Evolutionary conservation across 2,888 invertebrate species (phyloP), one percentile per base, ranked within the genome.

Genomic region (Cyrtodaria siliqua): DNA sequence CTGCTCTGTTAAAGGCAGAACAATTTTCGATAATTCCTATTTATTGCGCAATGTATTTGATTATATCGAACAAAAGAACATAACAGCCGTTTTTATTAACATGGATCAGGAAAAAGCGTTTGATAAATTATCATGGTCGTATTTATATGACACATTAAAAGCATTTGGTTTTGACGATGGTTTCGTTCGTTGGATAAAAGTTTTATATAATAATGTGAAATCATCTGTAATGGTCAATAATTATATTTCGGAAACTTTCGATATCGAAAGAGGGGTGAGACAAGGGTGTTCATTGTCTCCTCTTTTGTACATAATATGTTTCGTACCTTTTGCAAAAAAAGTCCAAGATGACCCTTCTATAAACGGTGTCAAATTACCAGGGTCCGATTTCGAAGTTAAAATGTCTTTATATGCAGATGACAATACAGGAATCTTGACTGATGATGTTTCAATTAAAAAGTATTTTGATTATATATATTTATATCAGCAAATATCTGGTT

Each of bases 21-120:
- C 81, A 16, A 85, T 83, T 29, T 72, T 79, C 57, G 84, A 84
- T 47, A 85, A 83, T 61, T 52, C 67, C 8, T 77, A 83, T 75
- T 47, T 84, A 20, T 49, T 82, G 4, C 47, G 82, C n/a, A 73
- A 82, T 64, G 67, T 81, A 24, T 18, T 69, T 18, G 73, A 81
- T 55, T 84, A 77, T 82, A 52, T 62, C 16, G 63, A 83, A 20
- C 74, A 77, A 50, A 76, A 83, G 55, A 24, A 83, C 16, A 24
- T 77, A 18, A 18, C 56, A 33, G 69, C 75, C 27, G 66, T 66
- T 44, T 80, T 84, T 59, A 77, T 84, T 40, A 55, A 47, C 67
- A 42, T 84, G 29, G 85, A 86, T 52, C 86, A 85, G 59, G 82
- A 79, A 50, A 86, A 85, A 44, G 84, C 83, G 1, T 85, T 85